These are phyloP conservation scores for Catocala fraxini DNA, from an alignment of 2,888 invertebrate species.

Conservation along the genomic window DNA sequence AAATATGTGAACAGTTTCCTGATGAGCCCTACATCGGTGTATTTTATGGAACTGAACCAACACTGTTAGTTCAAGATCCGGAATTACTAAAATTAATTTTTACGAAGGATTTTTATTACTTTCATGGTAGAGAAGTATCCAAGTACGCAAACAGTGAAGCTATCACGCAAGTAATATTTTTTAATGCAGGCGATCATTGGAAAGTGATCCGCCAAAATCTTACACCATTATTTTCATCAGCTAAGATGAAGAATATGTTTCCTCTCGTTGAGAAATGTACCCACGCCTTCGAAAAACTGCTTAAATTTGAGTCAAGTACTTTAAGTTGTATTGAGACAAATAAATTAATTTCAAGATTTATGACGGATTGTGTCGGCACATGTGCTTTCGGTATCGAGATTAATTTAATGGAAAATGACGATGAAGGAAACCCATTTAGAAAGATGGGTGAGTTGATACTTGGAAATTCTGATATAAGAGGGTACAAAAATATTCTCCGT, in stretches of 20 bases:
- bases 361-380: slow-evolving; percentile 23
- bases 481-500: slow-evolving; percentile 9
- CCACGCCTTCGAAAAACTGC: slow-evolving; percentile 27
- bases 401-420: slow-evolving; percentile 12
- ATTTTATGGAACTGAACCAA: slow-evolving; percentile 45
- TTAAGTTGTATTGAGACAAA: slow-evolving; percentile 15
- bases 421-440: slow-evolving; percentile 7
- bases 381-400: slow-evolving; percentile 20
- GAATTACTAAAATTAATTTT: slow-evolving; percentile 40
- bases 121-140: slow-evolving; percentile 41
- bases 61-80: slow-evolving; percentile 44
- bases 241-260: slow-evolving; percentile 47
- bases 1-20: slow-evolving; percentile 39
- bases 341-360: slow-evolving; percentile 22
- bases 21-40: slow-evolving; percentile 42
- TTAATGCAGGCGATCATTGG: slow-evolving; percentile 32
- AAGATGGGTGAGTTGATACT: slow-evolving; percentile 8
- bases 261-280: slow-evolving; percentile 45
- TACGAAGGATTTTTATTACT: slow-evolving; percentile 49
- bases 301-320: slow-evolving; percentile 19
- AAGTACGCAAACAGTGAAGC: slow-evolving; percentile 26
- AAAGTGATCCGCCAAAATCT: slow-evolving; percentile 45
- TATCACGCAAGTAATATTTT: slow-evolving; percentile 14
- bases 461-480: slow-evolving; percentile 5
- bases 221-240: slow-evolving; percentile 43